Evolutionary conservation across 2,888 invertebrate species (phyloP), one percentile per base, ranked within the genome.

Genomic region (Allacma fusca): DNA sequence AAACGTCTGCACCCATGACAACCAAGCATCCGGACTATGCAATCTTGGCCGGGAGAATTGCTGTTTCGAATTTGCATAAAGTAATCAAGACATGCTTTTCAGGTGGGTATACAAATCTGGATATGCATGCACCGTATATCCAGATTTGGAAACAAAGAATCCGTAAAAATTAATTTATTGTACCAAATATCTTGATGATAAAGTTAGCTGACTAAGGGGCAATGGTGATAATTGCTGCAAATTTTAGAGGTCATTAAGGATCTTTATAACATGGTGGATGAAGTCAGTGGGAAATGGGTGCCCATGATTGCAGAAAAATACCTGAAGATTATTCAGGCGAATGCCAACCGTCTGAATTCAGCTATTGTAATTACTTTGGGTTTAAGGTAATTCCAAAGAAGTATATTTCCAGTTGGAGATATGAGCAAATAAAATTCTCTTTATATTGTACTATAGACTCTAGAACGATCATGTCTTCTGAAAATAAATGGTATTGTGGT

Each of bases 291-390:
- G n/a, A 87, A 89, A 83, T 88, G 86, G 68, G 90, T 91, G 1
- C 95, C 98, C 13, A 92, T 97, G 91, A 94, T 99, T 81, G 94
- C 96, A 0, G 91, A 95, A 64, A 90, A 90, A 81, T 92, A 93
- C 85, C 91, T 94, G 85, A 89, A 92, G 43, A 91, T 97, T 69
- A 91, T 98, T 16, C 91, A 92, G 88, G 90, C 92, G 78, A 91
- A 98, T 88, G 93, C 95, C n/a, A 95, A 96, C 85, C 89, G 91
- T 80, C 88, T 99, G 71, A 96, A 99, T 87, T 96, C 97, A 0
- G 93, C 96, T 24, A 97, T 99, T 84, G 95, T 88, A 97, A 96
- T 86, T 99, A 96, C 86, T 99, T 99, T 89, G 99, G 98, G n/a
- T 98, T 98, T 86, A 98, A 98, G 88, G n/a, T n/a, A n/a, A n/a